A percentile compares a stretch with the other conserved stretches of the same genome.
phyloP scores from a whole-genome alignment of 2,113 vertebrate species.

The Chaetodon trifascialis region DNA sequence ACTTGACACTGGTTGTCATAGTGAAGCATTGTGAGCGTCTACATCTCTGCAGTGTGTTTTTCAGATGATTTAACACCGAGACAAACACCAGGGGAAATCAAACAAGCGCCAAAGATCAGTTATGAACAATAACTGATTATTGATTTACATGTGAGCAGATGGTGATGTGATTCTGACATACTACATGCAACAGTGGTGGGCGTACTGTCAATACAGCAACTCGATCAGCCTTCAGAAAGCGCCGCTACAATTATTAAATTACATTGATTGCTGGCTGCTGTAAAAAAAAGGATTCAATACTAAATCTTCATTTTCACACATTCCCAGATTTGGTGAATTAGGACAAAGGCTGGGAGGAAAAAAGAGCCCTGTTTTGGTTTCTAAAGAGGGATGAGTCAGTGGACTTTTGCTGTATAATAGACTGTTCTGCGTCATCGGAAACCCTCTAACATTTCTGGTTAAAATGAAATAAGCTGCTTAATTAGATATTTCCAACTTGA shows the following conservation, averaged over 20 bases:
- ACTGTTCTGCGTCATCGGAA: background rate
- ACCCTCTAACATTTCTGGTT: background rate
- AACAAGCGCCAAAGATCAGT: background rate
- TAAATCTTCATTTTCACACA: background rate
- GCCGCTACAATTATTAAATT: background rate
- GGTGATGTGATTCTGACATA: background rate
- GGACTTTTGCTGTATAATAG: constrained; percentile 2
- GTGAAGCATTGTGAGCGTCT: background rate
- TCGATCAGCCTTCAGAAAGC: background rate
- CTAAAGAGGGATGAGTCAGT: background rate
- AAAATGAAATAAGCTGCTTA: constrained; percentile 1
- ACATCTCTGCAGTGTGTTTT: background rate
- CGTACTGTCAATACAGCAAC: background rate
- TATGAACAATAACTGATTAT: background rate
- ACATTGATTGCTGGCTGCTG: background rate
- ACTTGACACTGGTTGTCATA: background rate
- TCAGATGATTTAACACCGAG: background rate
- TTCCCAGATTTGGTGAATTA: background rate
- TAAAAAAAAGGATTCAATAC: background rate
- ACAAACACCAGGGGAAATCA: background rate
- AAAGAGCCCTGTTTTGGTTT: background rate
- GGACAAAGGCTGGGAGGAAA: background rate
- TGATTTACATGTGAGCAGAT: background rate
- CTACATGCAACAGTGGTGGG: background rate
- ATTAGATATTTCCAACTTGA: constrained; percentile 22